Conservation (phyloP, 2,888 invertebrate genomes). For the Sinohyriopsis cumingii region DNA sequence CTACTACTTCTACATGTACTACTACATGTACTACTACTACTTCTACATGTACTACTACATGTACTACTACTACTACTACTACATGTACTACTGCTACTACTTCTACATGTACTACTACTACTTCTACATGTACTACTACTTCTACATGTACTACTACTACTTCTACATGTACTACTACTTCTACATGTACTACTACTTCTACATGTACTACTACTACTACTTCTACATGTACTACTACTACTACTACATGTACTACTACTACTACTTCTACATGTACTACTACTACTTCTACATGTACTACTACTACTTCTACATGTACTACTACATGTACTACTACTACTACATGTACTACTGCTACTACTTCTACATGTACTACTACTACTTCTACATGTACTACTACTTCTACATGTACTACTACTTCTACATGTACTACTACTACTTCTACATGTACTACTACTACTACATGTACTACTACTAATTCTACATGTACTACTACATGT, state of each 20-base stretch:
- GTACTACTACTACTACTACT: not conserved
- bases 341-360: slow-evolving; percentile 8
- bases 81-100: slow-evolving; percentile 7
- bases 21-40: slow-evolving; percentile 4
- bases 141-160: not conserved
- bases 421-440: slow-evolving; percentile 6
- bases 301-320: not conserved
- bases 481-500: no score
- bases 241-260: slow-evolving; percentile 6
- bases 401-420: not conserved
- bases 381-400: slow-evolving; percentile 4
- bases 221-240: not conserved
- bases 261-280: slow-evolving; percentile 1
- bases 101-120: slow-evolving; percentile 2
- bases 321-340: not conserved
- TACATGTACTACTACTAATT: slow-evolving; percentile 4
- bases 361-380: slow-evolving; percentile 1
- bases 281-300: slow-evolving; percentile 4
- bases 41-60: not conserved
- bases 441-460: slow-evolving; percentile 4
- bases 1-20: slow-evolving; percentile 5
- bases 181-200: slow-evolving; percentile 3
- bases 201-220: slow-evolving; percentile 6
- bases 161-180: slow-evolving; percentile 4
- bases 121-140: slow-evolving; percentile 5